Evolutionary conservation across 2,797 vertebrate genomes (phyloP).

Genomic region (Gallinago solitaria): DNA sequence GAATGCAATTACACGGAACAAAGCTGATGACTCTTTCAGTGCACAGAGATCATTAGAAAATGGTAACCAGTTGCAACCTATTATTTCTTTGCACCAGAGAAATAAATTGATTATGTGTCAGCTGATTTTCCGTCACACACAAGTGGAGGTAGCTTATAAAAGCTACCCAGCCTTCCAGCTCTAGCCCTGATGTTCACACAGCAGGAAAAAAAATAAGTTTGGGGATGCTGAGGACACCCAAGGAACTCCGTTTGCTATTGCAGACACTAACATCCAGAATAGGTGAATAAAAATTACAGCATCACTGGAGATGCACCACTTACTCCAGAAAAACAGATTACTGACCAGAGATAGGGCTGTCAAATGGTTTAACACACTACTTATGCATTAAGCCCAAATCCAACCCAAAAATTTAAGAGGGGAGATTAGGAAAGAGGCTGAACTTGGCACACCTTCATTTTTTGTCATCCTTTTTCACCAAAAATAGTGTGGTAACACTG

Average conservation of each 20-base stretch:
- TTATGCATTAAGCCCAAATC: neutral
- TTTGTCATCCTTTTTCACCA: neutral
- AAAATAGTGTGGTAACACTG: rapidly evolving
- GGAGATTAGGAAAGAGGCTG: neutral
- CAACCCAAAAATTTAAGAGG: neutral
- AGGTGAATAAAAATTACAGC: neutral
- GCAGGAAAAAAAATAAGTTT: neutral
- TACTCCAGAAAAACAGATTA: neutral
- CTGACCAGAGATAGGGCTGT: neutral
- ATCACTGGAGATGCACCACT: neutral
- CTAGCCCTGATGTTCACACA: neutral
- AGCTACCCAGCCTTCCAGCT: neutral
- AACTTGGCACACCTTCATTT: neutral
- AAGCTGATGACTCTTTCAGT: slow-evolving; percentile 51
- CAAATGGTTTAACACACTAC: rapidly evolving
- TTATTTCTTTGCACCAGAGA: slow-evolving; percentile 32
- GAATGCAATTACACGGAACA: slow-evolving; percentile 44
- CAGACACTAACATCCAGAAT: neutral
- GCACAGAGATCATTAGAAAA: slow-evolving; percentile 36
- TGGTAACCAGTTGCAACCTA: slow-evolving; percentile 12
- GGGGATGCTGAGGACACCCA: neutral
- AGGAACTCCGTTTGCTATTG: neutral
- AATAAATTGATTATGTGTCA: neutral
- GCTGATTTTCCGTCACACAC: neutral
- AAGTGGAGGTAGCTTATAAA: neutral